Evolutionary conservation across 1,140 invertebrate species (phyloP), one percentile per base, ranked within the genome.

Genomic region (Pectinophora gossypiella): DNA sequence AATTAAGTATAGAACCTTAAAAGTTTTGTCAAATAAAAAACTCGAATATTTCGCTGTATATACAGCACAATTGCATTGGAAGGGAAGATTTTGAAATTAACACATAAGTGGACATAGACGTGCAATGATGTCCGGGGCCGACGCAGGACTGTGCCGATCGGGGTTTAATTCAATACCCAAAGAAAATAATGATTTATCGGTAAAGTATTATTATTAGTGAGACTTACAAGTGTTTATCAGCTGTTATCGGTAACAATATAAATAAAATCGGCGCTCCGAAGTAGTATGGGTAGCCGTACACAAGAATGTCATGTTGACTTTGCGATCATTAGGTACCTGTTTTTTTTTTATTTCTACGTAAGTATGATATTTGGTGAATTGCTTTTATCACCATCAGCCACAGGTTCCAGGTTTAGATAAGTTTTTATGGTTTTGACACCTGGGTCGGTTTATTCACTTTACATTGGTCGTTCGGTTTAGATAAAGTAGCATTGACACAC

Each of bases 11-110:
- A 15, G 7, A 2, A 13, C 38, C n/a, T n/a, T n/a, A 38, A 18
- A 55, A 27, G 54, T 40, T 72, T 66, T 43, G 77, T 85, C 78
- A 85, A 85, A 82, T 85, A 35, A 81, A 85, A 51, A 81, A 82
- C 52, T 85, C 81, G 48, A 72, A 82, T 61, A 81, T 64, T 72
- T 82, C 61, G 47, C 72, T 69, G 68, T 77, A 60, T 53, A 68
- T 68, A 63, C 67, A 68, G 61, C 64, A 62, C 53, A 70, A 71
- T 66, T 56, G 67, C 81, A 85, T 80, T 72, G 56, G 64, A 23
- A 62, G 20, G 16, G 36, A 48, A 22, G 23, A 15, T 22, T 9
- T 2, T 15, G 21, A 50, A 35, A 23, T 48, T n/a, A 32, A 36
- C 13, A 50, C 47, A 61, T 47, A 27, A 52, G 19, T 48, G 35